Conservation (phyloP, 2,113 vertebrate genomes). For the Noturus placidus region DNA sequence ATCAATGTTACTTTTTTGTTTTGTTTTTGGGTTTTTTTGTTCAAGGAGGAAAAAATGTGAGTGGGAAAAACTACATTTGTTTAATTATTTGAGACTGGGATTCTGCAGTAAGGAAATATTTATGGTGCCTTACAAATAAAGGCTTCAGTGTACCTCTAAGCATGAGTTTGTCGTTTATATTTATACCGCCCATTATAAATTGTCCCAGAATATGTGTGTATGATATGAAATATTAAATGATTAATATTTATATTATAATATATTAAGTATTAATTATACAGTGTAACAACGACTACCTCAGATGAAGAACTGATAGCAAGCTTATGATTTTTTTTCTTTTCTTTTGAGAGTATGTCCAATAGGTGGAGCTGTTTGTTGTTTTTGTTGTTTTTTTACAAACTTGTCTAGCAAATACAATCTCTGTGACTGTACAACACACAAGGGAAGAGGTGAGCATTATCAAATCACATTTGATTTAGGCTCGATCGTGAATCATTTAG, state of each 20-base stretch:
- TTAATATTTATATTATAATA: too few relatives aligned
- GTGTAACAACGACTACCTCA: not conserved
- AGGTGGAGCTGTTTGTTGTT: constrained; percentile 31
- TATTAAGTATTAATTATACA: too few relatives aligned
- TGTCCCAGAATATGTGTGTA: not conserved
- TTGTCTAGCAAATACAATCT: not conserved
- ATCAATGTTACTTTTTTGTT: constrained; percentile 65
- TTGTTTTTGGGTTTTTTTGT: not conserved
- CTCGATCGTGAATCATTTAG: not conserved
- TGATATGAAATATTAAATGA: not conserved
- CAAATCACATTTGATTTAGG: not conserved
- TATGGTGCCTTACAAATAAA: constrained; percentile 84
- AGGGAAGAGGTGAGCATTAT: not conserved
- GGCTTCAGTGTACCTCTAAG: constrained; percentile 69
- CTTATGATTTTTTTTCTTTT: not conserved
- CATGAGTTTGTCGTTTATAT: constrained; percentile 25
- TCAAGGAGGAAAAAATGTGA: constrained; percentile 54
- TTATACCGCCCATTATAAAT: not conserved
- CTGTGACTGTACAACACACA: not conserved
- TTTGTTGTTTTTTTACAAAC: not conserved
- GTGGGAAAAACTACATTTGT: constrained; percentile 56
- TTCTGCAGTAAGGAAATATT: constrained; percentile 81
- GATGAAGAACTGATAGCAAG: not conserved
- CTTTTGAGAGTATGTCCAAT: not conserved
- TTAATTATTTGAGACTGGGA: constrained; percentile 68